phyloP scores from a whole-genome alignment of 2,113 vertebrate species.

The Chlamydotis undulata region DNA sequence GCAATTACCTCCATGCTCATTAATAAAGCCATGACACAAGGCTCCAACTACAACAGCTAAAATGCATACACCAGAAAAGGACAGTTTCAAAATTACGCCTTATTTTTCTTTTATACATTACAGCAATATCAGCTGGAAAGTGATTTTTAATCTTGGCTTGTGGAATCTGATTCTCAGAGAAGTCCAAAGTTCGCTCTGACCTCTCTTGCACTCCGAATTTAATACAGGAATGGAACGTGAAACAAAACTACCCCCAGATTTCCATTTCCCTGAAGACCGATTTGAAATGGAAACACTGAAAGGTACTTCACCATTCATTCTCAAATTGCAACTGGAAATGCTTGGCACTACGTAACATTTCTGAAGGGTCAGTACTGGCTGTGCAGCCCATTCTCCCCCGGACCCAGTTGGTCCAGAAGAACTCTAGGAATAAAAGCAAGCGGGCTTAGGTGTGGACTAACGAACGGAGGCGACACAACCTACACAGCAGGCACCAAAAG shows the following conservation, averaged over 20 bases:
- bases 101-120: not conserved
- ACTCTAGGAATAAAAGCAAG: not conserved
- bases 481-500: not conserved
- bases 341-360: not conserved
- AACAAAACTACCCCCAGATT: not conserved
- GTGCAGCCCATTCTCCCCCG: not conserved
- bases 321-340: not conserved
- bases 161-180: not conserved
- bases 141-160: not conserved
- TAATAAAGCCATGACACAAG: not conserved
- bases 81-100: not conserved
- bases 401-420: not conserved
- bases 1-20: not conserved
- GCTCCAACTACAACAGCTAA: not conserved
- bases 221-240: not conserved
- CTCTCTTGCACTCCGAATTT: not conserved
- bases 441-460: not conserved
- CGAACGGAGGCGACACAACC: accelerated
- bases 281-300: not conserved
- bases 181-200: not conserved
- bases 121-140: not conserved
- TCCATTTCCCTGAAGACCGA: not conserved
- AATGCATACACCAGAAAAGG: not conserved
- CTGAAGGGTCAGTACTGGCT: not conserved
- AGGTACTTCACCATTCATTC: not conserved